A percentile compares a stretch with the other conserved stretches of the same genome.
These are phyloP conservation scores for Onychostruthus taczanowskii DNA, from an alignment of 2,113 vertebrate genomes.

Conservation along the genomic window DNA sequence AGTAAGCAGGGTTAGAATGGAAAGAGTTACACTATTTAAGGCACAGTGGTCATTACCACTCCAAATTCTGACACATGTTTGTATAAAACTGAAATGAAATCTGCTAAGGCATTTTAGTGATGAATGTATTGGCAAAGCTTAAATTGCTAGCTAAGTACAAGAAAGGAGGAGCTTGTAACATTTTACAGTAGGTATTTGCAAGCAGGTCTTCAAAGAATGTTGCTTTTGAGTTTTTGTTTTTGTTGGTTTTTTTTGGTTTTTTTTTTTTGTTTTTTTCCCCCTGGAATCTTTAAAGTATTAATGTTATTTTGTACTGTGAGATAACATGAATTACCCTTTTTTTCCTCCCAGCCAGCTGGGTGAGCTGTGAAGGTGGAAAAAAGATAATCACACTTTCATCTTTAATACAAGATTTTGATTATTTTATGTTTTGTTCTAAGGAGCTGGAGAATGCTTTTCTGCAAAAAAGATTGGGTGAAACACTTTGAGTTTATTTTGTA, in stretches of 20 bases:
- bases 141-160: constrained; percentile 1
- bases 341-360: not conserved
- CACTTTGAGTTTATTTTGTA: not conserved
- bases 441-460: not conserved
- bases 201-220: not conserved
- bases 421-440: not conserved
- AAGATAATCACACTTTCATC: not conserved
- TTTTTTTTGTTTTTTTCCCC: not conserved
- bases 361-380: not conserved
- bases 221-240: not conserved
- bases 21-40: constrained; percentile 43
- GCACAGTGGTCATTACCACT: constrained; percentile 32
- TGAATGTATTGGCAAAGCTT: constrained; percentile 20
- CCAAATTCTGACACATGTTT: constrained; percentile 38
- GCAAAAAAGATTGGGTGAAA: not conserved
- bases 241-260: not conserved
- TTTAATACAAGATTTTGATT: not conserved
- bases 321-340: not conserved
- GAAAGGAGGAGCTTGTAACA: not conserved
- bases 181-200: not conserved
- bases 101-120: constrained; percentile 37
- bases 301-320: not conserved
- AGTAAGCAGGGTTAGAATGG: not conserved
- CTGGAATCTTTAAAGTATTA: not conserved
- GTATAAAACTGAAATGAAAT: constrained; percentile 56